Evolutionary conservation across 2,113 vertebrate species (phyloP).

Genomic region (Melanocharis versteri): DNA sequence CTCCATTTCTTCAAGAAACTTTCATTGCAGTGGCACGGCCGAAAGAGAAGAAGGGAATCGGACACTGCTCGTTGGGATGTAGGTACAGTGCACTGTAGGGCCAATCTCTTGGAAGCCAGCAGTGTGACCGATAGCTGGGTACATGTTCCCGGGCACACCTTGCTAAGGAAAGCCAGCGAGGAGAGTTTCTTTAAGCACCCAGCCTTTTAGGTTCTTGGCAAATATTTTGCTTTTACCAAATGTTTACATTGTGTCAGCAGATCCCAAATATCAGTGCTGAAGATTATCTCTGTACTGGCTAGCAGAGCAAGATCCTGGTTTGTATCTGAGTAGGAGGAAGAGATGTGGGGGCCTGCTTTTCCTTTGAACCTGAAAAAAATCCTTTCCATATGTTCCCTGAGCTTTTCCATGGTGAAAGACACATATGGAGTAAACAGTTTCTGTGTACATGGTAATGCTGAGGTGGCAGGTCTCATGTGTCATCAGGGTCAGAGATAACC

Average conservation of each 20-base stretch:
- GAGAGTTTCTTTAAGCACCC: background rate
- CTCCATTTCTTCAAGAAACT: background rate
- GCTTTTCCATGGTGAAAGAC: background rate
- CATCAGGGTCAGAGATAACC: background rate
- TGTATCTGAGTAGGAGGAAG: background rate
- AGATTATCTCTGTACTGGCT: background rate
- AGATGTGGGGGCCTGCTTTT: background rate
- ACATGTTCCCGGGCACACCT: background rate
- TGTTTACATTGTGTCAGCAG: background rate
- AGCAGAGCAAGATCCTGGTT: background rate
- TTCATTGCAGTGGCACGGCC: background rate
- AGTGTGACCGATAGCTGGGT: background rate
- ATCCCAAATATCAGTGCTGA: background rate
- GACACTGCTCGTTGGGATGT: fast-evolving
- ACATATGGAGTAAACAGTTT: background rate
- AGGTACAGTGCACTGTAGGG: background rate
- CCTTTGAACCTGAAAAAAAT: background rate
- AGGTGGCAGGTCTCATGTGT: background rate
- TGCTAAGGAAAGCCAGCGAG: background rate
- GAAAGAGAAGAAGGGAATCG: background rate
- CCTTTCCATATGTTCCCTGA: background rate
- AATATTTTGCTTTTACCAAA: background rate
- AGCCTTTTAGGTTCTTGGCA: background rate
- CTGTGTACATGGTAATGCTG: background rate
- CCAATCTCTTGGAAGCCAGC: background rate